Evolutionary conservation across 2,797 vertebrate species (phyloP), one percentile per base, ranked within the genome.

Genomic region (Pelochelys cantorii): DNA sequence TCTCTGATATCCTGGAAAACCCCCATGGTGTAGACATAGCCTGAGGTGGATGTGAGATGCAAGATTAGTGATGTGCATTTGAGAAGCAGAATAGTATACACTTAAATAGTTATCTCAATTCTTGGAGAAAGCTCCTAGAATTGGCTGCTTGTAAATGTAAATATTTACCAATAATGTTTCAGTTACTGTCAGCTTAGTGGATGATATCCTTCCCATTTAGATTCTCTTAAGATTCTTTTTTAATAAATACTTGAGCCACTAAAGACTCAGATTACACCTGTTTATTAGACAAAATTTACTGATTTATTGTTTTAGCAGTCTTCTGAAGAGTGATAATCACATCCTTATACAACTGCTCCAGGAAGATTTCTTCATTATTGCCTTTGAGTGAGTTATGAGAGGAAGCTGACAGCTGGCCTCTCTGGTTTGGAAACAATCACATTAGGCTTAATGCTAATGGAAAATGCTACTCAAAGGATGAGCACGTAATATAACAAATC

Each of bases 161-260:
- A 92, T 88, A 91, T 89, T 92, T 95, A 68, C 79, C 71, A 57
- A 83, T 34, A 59, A 29, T 85, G 52, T 74, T 84, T 87, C 74
- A 1, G 10, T 68, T 82, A 81, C 84, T 96, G 81, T 86, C 83
- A 81, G 25, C 74, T 74, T n/a, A 79, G 74, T 90, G 88, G 91
- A 87, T 88, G 83, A 85, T 86, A 87, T 57, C 82, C 84, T 53
- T 11, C 27, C 68, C 87, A 91, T 81, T 89, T 71, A 65, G 52
- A 89, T 86, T 81, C 20, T 54, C 89, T 77, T 31, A 65, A 92
- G 55, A 86, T 87, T 48, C 42, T 48, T 91, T 86, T 54, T 84
- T 90, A 92, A 91, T 93, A 91, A 95, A 89, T 93, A 93, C 93
- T 94, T 95, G 2, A 95, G 89, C 85, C 55, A 77, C 42, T 92